phyloP scores from a whole-genome alignment of 2,113 vertebrate species.

The Astur gentilis region DNA sequence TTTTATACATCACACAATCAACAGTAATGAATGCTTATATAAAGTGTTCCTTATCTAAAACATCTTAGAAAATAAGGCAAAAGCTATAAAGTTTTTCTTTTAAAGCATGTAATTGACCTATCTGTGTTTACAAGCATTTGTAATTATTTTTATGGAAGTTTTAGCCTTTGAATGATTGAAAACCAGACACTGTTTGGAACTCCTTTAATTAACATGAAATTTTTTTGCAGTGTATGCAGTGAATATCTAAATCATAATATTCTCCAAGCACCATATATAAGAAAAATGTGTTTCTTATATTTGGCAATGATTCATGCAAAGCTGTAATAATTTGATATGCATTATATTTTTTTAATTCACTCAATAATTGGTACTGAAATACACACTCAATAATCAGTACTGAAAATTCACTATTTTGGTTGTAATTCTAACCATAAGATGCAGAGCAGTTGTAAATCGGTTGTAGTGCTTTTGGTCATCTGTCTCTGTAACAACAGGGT shows the following conservation, averaged over 20 bases:
- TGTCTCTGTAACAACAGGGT: neutral
- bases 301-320: neutral
- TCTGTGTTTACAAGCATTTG: neutral
- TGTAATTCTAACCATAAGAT: neutral
- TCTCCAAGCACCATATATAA: neutral
- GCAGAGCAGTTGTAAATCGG: neutral
- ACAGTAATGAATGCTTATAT: neutral
- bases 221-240: fast-evolving
- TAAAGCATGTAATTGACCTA: neutral
- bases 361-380: neutral
- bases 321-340: neutral
- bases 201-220: neutral
- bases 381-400: neutral
- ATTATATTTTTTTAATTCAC: neutral
- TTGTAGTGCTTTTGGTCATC: neutral
- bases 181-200: neutral
- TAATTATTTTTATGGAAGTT: neutral
- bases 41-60: neutral
- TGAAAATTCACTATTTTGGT: neutral
- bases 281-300: neutral
- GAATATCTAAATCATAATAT: neutral
- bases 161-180: neutral
- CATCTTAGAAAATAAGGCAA: neutral
- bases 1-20: neutral
- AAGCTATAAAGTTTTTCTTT: neutral